Evolutionary conservation across 2,888 invertebrate genomes (phyloP).

Genomic region (Himalopsyche kuldschensis): DNA sequence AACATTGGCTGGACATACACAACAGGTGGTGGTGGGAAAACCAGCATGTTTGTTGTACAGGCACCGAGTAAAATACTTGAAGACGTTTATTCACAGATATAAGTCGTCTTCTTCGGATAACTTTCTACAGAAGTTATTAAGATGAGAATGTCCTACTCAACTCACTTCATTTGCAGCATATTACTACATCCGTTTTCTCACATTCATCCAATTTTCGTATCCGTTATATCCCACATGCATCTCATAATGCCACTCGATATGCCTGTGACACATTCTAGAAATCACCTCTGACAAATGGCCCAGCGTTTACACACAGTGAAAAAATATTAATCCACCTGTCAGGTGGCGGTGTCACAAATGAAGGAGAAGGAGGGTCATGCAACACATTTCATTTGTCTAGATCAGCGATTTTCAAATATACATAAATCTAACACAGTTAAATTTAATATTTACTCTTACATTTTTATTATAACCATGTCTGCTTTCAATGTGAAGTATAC

Average conservation of each 20-base stretch:
- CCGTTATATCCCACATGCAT: neutral
- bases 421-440: too few relatives aligned
- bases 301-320: slow-evolving; percentile 7
- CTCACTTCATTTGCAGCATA: neutral
- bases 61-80: too few relatives aligned
- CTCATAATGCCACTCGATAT: neutral
- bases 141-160: neutral
- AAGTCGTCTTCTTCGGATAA: too few relatives aligned
- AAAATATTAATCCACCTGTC: slow-evolving; percentile 17
- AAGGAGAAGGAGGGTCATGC: neutral
- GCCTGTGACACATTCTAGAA: neutral
- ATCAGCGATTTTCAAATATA: neutral
- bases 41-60: too few relatives aligned
- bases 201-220: neutral
- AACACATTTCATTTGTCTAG: neutral
- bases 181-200: neutral
- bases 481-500: too few relatives aligned
- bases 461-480: too few relatives aligned
- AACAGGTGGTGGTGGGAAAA: too few relatives aligned
- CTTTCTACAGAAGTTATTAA: neutral
- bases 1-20: too few relatives aligned
- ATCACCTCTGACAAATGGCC: slow-evolving; percentile 4
- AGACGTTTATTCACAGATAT: too few relatives aligned
- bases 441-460: too few relatives aligned
- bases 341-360: neutral